Evolutionary conservation across 2,113 vertebrate species (phyloP), one percentile per base, ranked within the genome.

Genomic region (Pelmatolapia mariae): DNA sequence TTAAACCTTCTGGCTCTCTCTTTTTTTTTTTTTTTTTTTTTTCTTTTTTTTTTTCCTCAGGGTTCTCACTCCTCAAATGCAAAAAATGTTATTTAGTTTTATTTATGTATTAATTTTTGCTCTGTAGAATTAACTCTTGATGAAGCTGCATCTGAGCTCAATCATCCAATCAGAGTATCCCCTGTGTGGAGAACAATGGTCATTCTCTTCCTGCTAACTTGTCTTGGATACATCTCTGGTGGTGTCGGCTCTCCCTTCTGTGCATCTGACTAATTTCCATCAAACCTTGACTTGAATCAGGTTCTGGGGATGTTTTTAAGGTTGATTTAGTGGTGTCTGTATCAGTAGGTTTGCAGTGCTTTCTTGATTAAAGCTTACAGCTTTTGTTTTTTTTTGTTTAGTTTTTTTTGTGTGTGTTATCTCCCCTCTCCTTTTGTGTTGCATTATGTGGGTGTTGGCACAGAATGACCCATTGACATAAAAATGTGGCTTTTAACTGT

Each of bases 161-260:
- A 31, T 91, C 84, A 88, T 93, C 91, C 93, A 93, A 93, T 92
- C 93, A 95, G 87, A 91, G 81, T 83, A 29, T 63, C 85, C 81
- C 76, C 6, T 86, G 84, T 90, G 43, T 86, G 82, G 82, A 89
- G 43, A 80, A 86, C 22, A 87, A 29, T 89, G 61, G 68, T 83
- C 59, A 56, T 89, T 87, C n/a, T 87, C 68, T 87, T 93, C 86
- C 87, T 89, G 76, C 89, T 94, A 88, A 91, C 88, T 76, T 85
- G 80, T 92, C 87, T 86, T 87, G 53, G 83, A 86, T 81, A 15
- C 22, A 38, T 89, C 52, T 85, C 36, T 91, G 54, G 66, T 82
- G 83, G 86, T 90, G 82, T 91, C 36, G 52, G 71, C 53, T 86
- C 43, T 86, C 56, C 85, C 71, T 52, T 53, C 68, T 81, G 61